Percentiles rank a stretch among this genome's conserved stretches.
phyloP scores from a whole-genome alignment of 1,140 invertebrate genomes.

The Diorhabda carinulata region DNA sequence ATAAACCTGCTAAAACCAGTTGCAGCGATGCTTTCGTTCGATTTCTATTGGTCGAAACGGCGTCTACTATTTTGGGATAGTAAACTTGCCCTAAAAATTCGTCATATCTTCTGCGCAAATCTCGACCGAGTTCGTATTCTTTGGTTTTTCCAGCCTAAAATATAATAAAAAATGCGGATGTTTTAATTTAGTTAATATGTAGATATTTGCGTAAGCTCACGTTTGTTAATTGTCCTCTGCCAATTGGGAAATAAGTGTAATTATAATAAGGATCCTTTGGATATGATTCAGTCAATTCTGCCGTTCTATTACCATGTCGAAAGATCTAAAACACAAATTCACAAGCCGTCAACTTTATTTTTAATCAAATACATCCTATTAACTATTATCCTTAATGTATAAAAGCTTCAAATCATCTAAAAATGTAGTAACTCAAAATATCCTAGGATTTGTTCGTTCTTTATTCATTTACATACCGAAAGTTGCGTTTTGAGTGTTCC shows the following conservation, averaged over 20 bases:
- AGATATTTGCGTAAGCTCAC: neutral
- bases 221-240: constrained; percentile 9
- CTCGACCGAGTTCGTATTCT: constrained; percentile 60
- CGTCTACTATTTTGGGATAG: constrained; percentile 53
- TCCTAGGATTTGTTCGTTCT: too few relatives aligned
- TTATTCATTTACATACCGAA: too few relatives aligned
- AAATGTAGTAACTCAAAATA: too few relatives aligned
- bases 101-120: constrained; percentile 58
- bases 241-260: constrained; percentile 6
- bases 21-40: constrained; percentile 58
- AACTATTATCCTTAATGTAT: too few relatives aligned
- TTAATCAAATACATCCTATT: too few relatives aligned
- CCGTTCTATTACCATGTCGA: constrained; percentile 13
- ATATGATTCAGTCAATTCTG: neutral
- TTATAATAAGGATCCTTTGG: constrained; percentile 9
- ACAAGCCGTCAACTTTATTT: neutral
- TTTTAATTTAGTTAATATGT: neutral
- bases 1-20: constrained; percentile 54
- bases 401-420: too few relatives aligned
- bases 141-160: constrained; percentile 37
- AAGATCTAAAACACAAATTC: constrained; percentile 10
- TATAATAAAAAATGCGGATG: neutral
- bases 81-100: constrained; percentile 52
- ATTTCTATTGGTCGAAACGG: constrained; percentile 46
- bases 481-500: too few relatives aligned